Percentiles rank a stretch among this genome's conserved stretches.
Conservation (phyloP, 2,797 vertebrate genomes). For the Nyctalus aviator region DNA sequence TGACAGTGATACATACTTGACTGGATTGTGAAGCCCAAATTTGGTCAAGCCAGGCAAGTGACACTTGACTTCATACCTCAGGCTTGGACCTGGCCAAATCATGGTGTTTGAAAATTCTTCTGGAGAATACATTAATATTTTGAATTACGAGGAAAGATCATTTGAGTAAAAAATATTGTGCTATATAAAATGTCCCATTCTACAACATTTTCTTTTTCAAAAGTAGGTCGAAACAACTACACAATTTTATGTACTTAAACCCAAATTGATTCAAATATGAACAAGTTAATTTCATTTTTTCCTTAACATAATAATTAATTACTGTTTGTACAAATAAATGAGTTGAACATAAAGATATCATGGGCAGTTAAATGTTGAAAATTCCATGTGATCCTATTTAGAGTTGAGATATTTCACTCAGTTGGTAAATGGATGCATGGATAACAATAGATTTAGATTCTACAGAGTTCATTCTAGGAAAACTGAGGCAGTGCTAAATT, state of each 20-base stretch:
- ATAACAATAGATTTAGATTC: background rate
- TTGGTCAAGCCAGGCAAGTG: background rate
- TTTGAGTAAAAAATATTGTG: background rate
- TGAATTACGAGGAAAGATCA: background rate
- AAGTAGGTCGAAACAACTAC: background rate
- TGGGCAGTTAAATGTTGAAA: background rate
- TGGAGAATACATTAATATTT: background rate
- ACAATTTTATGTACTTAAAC: background rate
- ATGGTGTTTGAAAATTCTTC: background rate
- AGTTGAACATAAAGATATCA: background rate
- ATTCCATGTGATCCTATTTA: background rate
- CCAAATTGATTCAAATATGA: background rate
- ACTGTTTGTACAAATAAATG: background rate
- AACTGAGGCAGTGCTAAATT: background rate
- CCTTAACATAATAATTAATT: background rate
- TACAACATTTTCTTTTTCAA: background rate
- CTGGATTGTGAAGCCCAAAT: background rate
- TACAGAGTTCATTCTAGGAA: background rate
- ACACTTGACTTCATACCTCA: background rate
- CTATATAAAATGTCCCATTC: background rate
- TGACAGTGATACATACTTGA: background rate
- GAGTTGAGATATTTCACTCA: background rate
- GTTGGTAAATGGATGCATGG: fast-evolving
- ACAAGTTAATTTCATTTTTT: conserved; percentile 5
- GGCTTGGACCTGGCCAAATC: background rate